Evolutionary conservation across 2,888 invertebrate genomes (phyloP), one percentile per base, ranked within the genome.

Genomic region (Dolichopus griseipennis): DNA sequence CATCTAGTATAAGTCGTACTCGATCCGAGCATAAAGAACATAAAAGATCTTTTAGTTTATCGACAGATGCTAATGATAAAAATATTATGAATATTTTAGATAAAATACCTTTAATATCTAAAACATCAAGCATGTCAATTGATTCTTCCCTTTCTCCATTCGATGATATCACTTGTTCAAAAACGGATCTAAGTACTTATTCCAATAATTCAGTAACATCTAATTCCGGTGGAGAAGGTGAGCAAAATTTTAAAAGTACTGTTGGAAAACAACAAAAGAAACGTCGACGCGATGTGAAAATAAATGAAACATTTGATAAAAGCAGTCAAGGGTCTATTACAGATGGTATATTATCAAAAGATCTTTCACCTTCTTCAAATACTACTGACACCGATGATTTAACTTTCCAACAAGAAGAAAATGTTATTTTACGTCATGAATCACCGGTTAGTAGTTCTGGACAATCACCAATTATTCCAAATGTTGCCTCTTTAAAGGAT

Each of bases 271-370:
- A 73, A 34, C 70, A 78, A 4, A 79, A 79, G 71, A 79, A 78
- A 70, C 76, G 79, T 0, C 76, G 81, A 2, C 73, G 76, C 15
- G 82, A 82, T 73, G 82, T 76, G 0, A 77, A 81, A 70, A 74
- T 82, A 0, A 82, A 82, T 71, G 82, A 82, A 73, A 82, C 82
- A 0, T 82, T 80, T 65, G 82, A 82, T 68, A 82, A 82, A 72
- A 82, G 82, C 68, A 82, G 82, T 72, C 72, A 81, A 61, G 81
- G 80, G 4, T 82, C 82, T 1, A 73, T 78, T 18, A 80, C 81
- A 0, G 82, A 82, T 72, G 82, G 79, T 34, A 72, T 81, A 9
- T 76, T 82, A 4, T 81, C 82, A 4, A 81, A 81, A 73, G 82
- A 82, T 22, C 72, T 78, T 65, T 82, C 82, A 15, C 81, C 81